Percentiles rank a stretch among this genome's conserved stretches.
phyloP scores from a whole-genome alignment of 2,113 vertebrate genomes.

The Neotragus moschatus region DNA sequence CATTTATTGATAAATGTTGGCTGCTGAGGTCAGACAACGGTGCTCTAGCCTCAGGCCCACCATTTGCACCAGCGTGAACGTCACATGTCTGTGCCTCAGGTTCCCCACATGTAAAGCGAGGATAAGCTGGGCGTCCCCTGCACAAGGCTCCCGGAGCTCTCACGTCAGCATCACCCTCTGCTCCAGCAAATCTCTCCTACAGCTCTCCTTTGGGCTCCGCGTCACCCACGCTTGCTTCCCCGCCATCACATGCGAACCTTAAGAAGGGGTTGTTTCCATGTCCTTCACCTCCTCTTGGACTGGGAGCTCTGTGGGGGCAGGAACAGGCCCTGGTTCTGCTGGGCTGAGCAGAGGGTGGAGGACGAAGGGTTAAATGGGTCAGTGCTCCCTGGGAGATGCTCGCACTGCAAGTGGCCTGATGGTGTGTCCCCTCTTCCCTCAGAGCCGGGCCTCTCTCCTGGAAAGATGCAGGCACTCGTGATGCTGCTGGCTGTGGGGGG shows the following conservation, averaged over 20 bases:
- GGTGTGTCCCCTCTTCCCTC: neutral
- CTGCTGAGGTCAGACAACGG: neutral
- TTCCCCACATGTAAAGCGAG: neutral
- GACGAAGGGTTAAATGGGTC: neutral
- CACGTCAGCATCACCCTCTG: neutral
- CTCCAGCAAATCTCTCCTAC: neutral
- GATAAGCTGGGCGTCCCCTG: neutral
- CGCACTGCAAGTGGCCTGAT: neutral
- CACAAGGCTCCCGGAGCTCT: neutral
- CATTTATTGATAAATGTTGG: too few relatives aligned
- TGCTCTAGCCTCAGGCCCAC: neutral
- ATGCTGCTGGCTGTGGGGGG: neutral
- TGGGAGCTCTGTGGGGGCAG: neutral
- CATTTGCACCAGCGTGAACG: rapidly evolving
- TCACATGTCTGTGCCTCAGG: neutral
- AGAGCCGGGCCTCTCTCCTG: neutral
- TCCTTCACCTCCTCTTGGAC: neutral
- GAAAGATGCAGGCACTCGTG: neutral
- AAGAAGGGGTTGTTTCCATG: neutral
- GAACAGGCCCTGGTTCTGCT: neutral
- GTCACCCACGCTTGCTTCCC: neutral
- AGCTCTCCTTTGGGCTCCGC: neutral
- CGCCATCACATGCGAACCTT: rapidly evolving
- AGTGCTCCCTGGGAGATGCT: neutral
- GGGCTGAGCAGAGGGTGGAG: neutral